Base-by-base conservation (phyloP, 2,113 vertebrate genomes). In the Camelus bactrianus region DNA sequence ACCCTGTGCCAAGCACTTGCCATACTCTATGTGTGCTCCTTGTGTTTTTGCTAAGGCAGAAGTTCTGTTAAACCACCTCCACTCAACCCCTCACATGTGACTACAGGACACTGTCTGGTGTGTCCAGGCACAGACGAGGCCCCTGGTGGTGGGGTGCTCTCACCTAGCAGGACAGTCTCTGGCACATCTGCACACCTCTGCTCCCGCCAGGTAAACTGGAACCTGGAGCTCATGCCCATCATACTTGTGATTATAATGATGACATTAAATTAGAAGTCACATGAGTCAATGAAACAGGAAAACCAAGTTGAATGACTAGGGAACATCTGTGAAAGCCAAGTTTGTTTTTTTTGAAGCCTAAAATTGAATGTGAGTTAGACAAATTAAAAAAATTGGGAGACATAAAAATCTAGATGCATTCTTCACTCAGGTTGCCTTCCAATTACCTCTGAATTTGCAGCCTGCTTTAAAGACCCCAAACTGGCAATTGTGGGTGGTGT, bases 331-430 rank as follows among this genome's bases (percentile, higher is more conserved):
- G 79, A 86, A 93, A 79, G 30, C 50, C 3, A 65, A 48, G 2
- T 3, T 64, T 11, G 28, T 93, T 32, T 42, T 35, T 15, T 54
- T 75, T 16, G 85, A 38, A 92, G 0, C 14, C 17, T 60, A 83
- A 87, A 38, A 54, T 35, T 67, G 58, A 42, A n/a, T 89, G n/a
- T 86, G 32, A 86, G 38, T 65, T 86, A 87, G 28, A 64, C 20
- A 69, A 76, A 35, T 70, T 22, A 4, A 58, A n/a, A 38, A 64
- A 69, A 54, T 11, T 87, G 13, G 46, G 52, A 6, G 20, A 24
- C 28, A 35, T 69, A 42, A 67, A 48, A 62, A 26, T 42, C 26
- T 69, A 73, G 69, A 70, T 19, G 24, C 22, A 60, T 64, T 88
- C 70, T 52, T 1, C 3, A 79, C 30, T 67, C 24, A 15, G 32